Percentiles rank a stretch among this genome's conserved stretches.
Evolutionary conservation across 2,888 invertebrate species (phyloP).

Genomic region (Malthinus seriepunctatus): DNA sequence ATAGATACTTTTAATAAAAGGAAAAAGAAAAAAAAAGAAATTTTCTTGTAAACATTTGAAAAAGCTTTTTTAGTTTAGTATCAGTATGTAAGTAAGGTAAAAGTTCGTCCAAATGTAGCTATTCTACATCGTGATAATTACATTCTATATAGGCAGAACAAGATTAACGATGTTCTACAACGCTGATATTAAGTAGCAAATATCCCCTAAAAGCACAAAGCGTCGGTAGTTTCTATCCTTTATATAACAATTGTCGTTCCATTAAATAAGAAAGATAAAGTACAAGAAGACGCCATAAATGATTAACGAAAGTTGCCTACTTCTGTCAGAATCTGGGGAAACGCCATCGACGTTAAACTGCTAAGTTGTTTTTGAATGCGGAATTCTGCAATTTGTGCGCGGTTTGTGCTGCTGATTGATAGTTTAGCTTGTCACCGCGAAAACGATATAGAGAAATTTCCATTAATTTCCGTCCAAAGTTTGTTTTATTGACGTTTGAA

Average conservation of each 20-base stretch:
- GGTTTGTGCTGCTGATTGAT: slow-evolving; percentile 54
- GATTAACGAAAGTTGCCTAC: slow-evolving; percentile 26
- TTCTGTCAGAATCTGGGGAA: slow-evolving; percentile 45
- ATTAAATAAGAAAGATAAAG: slow-evolving; percentile 33
- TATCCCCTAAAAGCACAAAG: slow-evolving; percentile 34
- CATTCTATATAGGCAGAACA: slow-evolving; percentile 54
- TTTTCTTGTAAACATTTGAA: too few relatives aligned
- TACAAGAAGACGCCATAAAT: slow-evolving; percentile 31
- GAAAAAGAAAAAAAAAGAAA: too few relatives aligned
- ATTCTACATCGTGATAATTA: slow-evolving; percentile 51
- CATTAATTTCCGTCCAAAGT: slow-evolving; percentile 51
- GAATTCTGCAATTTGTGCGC: slow-evolving; percentile 54
- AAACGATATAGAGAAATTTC: slow-evolving; percentile 55
- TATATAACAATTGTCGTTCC: slow-evolving; percentile 20
- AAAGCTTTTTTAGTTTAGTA: neutral
- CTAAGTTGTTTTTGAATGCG: slow-evolving; percentile 44
- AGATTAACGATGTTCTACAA: slow-evolving; percentile 56
- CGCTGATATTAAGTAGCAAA: slow-evolving; percentile 54
- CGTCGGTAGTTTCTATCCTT: slow-evolving; percentile 27
- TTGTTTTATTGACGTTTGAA: slow-evolving; percentile 42
- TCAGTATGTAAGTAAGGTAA: slow-evolving; percentile 21
- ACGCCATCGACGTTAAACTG: slow-evolving; percentile 40
- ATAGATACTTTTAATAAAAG: neutral
- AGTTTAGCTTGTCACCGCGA: slow-evolving; percentile 53
- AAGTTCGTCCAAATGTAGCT: slow-evolving; percentile 32